Evolutionary conservation across 2,888 invertebrate genomes (phyloP).

Genomic region (Machimus rusticus): DNA sequence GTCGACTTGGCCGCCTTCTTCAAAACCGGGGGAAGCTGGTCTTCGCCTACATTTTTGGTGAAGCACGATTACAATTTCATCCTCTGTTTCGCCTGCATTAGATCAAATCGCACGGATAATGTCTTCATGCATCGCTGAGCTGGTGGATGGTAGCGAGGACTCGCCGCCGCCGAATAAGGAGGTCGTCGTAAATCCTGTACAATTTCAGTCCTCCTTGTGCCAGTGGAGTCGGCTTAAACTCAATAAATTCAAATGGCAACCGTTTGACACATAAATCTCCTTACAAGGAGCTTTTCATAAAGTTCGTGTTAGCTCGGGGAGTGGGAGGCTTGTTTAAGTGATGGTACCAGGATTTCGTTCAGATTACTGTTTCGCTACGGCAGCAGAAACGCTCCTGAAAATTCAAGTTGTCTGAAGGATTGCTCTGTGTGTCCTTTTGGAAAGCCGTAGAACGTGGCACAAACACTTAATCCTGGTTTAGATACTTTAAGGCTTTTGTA

Average conservation of each 20-base stretch:
- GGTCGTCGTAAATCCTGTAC: slow-evolving; percentile 46
- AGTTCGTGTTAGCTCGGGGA: slow-evolving; percentile 45
- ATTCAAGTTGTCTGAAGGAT: slow-evolving; percentile 26
- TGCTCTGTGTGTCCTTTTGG: neutral
- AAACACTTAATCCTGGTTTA: slow-evolving; percentile 7
- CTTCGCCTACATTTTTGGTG: neutral
- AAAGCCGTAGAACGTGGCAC: neutral
- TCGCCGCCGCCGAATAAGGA: slow-evolving; percentile 1
- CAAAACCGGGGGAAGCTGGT: neutral
- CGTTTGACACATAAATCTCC: slow-evolving; percentile 48
- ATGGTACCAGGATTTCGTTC: slow-evolving; percentile 43
- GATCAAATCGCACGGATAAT: slow-evolving; percentile 42
- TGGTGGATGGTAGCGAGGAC: slow-evolving; percentile 11
- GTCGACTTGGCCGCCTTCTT: neutral
- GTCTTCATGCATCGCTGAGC: slow-evolving; percentile 13
- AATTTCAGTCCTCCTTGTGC: slow-evolving; percentile 42
- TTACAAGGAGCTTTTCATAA: slow-evolving; percentile 47
- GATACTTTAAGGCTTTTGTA: slow-evolving; percentile 4
- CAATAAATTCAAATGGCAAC: slow-evolving; percentile 47
- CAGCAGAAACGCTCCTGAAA: slow-evolving; percentile 13
- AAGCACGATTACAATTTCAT: slow-evolving; percentile 4
- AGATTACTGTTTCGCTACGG: slow-evolving; percentile 41
- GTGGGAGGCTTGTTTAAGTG: slow-evolving; percentile 37
- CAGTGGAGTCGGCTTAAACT: slow-evolving; percentile 40
- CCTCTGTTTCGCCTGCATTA: slow-evolving; percentile 35